Conservation (phyloP, 1,140 invertebrate genomes). For the Drosophila setifemur region DNA sequence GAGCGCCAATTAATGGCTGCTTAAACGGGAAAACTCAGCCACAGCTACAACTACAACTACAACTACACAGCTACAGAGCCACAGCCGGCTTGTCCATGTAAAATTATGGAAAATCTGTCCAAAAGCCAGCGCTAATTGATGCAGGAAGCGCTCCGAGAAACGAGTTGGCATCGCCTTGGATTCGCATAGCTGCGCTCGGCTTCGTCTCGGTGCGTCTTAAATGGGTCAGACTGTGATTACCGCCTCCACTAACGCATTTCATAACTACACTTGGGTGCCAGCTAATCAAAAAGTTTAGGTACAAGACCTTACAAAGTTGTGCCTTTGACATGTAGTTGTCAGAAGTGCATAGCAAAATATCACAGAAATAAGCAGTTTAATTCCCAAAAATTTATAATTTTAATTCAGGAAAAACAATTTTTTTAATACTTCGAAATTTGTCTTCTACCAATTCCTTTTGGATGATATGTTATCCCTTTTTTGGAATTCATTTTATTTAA, state of each 20-base stretch:
- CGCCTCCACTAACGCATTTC: slow-evolving; percentile 53
- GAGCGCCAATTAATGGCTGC: slow-evolving; percentile 66
- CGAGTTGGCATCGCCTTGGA: slow-evolving; percentile 57
- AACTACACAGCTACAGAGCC: not conserved
- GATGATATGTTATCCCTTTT: too few relatives aligned
- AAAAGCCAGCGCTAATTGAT: slow-evolving; percentile 68
- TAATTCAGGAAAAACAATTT: too few relatives aligned
- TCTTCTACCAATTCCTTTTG: too few relatives aligned
- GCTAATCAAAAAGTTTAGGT: too few relatives aligned
- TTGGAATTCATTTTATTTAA: too few relatives aligned
- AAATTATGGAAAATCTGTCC: slow-evolving; percentile 63
- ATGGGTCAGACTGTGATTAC: slow-evolving; percentile 67
- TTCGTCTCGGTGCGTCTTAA: slow-evolving; percentile 54
- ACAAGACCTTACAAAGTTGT: too few relatives aligned
- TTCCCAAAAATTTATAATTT: too few relatives aligned
- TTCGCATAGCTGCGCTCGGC: slow-evolving; percentile 59
- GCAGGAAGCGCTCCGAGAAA: slow-evolving; percentile 68
- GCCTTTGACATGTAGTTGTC: too few relatives aligned
- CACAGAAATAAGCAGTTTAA: too few relatives aligned
- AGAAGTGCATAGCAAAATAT: too few relatives aligned
- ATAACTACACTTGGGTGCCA: slow-evolving; percentile 49
- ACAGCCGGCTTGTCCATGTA: slow-evolving; percentile 34
- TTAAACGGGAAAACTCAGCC: slow-evolving; percentile 51
- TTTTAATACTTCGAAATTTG: too few relatives aligned
- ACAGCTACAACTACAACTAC: not conserved